phyloP scores from a whole-genome alignment of 1,140 invertebrate genomes.

The Cydia amplana region DNA sequence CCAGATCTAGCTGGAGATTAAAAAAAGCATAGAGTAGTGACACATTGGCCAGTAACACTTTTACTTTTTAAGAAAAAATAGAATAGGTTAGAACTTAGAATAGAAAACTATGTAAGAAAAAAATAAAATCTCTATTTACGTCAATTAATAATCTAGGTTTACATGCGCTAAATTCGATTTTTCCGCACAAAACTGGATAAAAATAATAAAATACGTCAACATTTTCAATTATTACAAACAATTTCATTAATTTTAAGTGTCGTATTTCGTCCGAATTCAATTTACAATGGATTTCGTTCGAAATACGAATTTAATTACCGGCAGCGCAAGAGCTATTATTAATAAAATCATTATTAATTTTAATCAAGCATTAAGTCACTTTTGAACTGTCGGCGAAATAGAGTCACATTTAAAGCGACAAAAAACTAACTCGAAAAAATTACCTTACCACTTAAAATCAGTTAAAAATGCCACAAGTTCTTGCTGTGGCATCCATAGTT shows the following conservation, averaged over 20 bases:
- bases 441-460: background rate
- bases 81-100: background rate
- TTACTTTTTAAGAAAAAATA: constrained; percentile 5
- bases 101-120: background rate
- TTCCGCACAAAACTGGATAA: constrained; percentile 29
- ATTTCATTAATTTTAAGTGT: background rate
- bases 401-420: background rate
- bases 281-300: constrained; percentile 7
- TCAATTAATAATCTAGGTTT: constrained; percentile 19
- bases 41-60: background rate
- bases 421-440: background rate
- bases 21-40: background rate
- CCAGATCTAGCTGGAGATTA: constrained; percentile 40
- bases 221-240: constrained; percentile 19
- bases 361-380: constrained; percentile 7
- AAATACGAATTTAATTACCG: constrained; percentile 16
- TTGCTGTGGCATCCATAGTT: background rate
- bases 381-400: constrained; percentile 12
- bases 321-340: constrained; percentile 17
- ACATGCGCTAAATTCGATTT: constrained; percentile 26
- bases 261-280: background rate
- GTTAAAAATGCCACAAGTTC: constrained; percentile 5
- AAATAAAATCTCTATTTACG: constrained; percentile 31
- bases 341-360: constrained; percentile 20
- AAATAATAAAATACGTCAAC: constrained; percentile 32